Percentiles rank a stretch among this genome's conserved stretches.
phyloP scores from a whole-genome alignment of 2,113 vertebrate genomes.

The Ceyx cyanopectus region DNA sequence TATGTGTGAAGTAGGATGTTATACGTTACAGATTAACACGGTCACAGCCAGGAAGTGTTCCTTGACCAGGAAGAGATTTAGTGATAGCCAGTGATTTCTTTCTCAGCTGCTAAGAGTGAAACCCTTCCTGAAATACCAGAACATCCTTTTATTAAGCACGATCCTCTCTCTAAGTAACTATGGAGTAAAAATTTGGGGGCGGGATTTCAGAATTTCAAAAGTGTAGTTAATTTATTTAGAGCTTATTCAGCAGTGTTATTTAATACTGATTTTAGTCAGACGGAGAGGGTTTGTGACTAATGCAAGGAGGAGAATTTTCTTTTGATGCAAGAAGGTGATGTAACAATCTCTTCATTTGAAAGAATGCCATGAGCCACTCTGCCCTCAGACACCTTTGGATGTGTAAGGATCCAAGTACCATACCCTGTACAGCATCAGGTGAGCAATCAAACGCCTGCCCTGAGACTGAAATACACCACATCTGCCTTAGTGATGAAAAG shows the following conservation, averaged over 20 bases:
- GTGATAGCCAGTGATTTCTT: constrained; percentile 18
- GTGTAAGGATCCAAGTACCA: neutral
- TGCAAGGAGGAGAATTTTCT: neutral
- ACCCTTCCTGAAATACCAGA: constrained; percentile 22
- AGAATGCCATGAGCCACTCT: constrained; percentile 17
- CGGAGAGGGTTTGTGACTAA: neutral
- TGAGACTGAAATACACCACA: neutral
- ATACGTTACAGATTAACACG: neutral
- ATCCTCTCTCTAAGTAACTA: neutral
- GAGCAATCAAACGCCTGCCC: neutral
- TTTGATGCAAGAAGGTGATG: neutral
- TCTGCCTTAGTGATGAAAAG: neutral
- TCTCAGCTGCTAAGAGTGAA: constrained; percentile 24
- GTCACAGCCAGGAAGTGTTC: constrained; percentile 19
- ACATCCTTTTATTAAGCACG: neutral
- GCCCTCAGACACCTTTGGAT: neutral
- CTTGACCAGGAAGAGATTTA: constrained; percentile 39
- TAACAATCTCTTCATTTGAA: neutral
- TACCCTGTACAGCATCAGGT: neutral
- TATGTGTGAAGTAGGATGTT: neutral
- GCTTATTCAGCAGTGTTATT: neutral
- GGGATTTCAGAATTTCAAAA: neutral
- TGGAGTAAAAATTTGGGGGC: neutral
- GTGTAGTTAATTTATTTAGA: neutral
- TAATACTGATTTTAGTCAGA: neutral